A percentile compares a stretch with the other conserved stretches of the same genome.
Evolutionary conservation across 92 coral and sea anemone genomes (phyloP).

Genomic region (Palythoa caribaeorum): DNA sequence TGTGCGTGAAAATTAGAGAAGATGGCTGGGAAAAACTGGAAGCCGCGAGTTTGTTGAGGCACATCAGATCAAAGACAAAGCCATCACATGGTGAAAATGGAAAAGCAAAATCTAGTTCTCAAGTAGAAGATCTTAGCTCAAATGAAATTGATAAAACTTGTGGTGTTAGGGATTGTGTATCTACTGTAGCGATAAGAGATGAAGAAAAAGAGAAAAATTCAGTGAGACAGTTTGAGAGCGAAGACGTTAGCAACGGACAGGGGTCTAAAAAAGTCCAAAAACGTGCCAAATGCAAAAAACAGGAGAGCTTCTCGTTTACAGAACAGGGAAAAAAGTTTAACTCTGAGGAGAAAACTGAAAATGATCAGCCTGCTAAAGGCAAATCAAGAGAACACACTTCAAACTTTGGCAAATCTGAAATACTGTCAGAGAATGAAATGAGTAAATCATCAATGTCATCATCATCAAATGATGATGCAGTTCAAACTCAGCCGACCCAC

Average conservation of each 20-base stretch:
- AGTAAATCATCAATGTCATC: background rate
- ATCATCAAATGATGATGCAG: background rate
- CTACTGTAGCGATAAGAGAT: no score
- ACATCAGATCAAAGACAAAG: slow-evolving; percentile 36
- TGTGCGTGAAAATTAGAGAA: slow-evolving; percentile 83
- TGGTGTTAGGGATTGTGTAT: background rate
- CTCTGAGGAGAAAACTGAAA: slow-evolving; percentile 3
- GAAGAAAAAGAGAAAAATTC: background rate
- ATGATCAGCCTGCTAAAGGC: background rate
- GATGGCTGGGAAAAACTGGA: slow-evolving; percentile 87
- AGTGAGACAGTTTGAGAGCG: background rate
- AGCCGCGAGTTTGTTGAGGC: slow-evolving; percentile 77
- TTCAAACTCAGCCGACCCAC: background rate
- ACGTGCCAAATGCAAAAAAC: slow-evolving; percentile 29
- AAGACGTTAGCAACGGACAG: background rate
- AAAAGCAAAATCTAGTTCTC: background rate
- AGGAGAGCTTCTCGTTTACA: slow-evolving; percentile 19
- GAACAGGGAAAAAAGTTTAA: background rate
- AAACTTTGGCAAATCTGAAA: slow-evolving; percentile 24
- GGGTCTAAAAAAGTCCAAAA: background rate
- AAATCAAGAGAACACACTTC: slow-evolving; percentile 41
- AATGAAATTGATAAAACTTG: background rate
- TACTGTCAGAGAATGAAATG: background rate
- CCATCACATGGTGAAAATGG: background rate
- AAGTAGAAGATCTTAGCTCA: background rate